Evolutionary conservation across 2,113 vertebrate genomes (phyloP), one percentile per base, ranked within the genome.

Genomic region (Brachionichthys hirsutus): DNA sequence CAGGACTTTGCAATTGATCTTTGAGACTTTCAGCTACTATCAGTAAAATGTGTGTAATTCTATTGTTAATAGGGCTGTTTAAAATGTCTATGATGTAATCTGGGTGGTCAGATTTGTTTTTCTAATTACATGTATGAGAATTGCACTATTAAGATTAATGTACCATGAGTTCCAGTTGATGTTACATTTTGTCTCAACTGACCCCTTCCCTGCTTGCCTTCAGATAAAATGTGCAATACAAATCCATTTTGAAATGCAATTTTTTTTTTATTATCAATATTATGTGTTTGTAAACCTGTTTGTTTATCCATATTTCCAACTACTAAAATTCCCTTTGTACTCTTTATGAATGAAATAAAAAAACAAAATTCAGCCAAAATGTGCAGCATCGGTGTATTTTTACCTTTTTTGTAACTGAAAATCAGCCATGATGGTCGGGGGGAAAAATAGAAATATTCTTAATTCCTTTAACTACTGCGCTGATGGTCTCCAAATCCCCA

Each of bases 401-500:
- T 63, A 65, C 40, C 48, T 49, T 70, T n/a, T 63, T 45, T 48
- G 46, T 38, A 9, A 38, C 18, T 75, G 51, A 60, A 62, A 77
- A 64, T 53, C 51, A 56, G 65, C 50, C 48, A 58, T 11, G 8
- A n/a, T 61, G 40, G 48, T 6, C 48, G 34, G 47, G 5, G 59
- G 58, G 66, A 53, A 40, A 72, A 70, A 47, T 49, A 74, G 47
- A 77, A 77, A 60, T 71, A 62, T 77, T 65, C 57, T 73, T 78
- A 79, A 69, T 61, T 54, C 34, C 65, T 70, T 48, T 63, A 61
- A 66, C 84, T 73, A 62, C 60, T 78, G 62, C 77, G 73, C 76
- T 36, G 59, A 73, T 79, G 74, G 85, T 88, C 88, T 90, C 87
- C 76, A 87, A 88, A 82, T 87, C 89, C 86, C 89, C 61, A 68